These are phyloP conservation scores for Oegoconia quadripuncta DNA, from an alignment of 2,888 invertebrate species.

Conservation along the genomic window DNA sequence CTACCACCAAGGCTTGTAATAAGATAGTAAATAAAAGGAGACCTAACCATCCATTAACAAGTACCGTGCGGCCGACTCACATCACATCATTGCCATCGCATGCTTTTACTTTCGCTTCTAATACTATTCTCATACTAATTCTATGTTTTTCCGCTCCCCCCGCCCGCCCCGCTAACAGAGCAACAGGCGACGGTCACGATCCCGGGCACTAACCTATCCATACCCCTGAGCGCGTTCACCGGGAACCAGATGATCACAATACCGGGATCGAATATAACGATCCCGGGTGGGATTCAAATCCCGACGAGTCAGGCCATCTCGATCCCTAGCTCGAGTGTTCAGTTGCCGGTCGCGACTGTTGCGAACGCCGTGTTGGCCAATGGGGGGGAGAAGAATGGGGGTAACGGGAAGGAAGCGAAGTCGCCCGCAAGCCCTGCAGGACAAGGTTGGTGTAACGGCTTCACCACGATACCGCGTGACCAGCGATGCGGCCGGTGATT, in stretches of 20 bases:
- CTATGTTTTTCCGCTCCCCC: slow-evolving; percentile 51
- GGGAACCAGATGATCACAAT: slow-evolving; percentile 74
- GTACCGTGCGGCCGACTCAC: slow-evolving; percentile 3
- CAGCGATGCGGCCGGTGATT: too few species aligned
- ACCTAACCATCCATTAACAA: too few species aligned
- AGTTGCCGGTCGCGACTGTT: slow-evolving; percentile 36
- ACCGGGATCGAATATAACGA: slow-evolving; percentile 72
- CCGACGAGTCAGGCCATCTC: slow-evolving; percentile 45
- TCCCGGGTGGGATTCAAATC: slow-evolving; percentile 51
- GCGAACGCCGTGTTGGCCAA: slow-evolving; percentile 25
- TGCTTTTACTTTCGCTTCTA: slow-evolving; percentile 46
- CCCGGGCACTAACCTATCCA: slow-evolving; percentile 81
- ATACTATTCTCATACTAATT: slow-evolving; percentile 64
- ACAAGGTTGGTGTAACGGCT: slow-evolving; percentile 59
- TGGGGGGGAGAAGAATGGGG: slow-evolving; percentile 76
- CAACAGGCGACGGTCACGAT: slow-evolving; percentile 79
- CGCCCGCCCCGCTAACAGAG: slow-evolving; percentile 48
- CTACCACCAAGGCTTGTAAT: too few species aligned
- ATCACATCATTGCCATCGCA: slow-evolving; percentile 29
- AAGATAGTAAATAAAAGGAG: too few species aligned
- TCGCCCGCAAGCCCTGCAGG: slow-evolving; percentile 36
- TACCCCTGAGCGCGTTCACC: slow-evolving; percentile 73
- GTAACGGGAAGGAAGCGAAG: slow-evolving; percentile 79
- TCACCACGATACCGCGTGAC: too few species aligned
- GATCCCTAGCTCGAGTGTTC: slow-evolving; percentile 44